Evolutionary conservation across 2,797 vertebrate genomes (phyloP).

Genomic region (Spheniscus humboldti): DNA sequence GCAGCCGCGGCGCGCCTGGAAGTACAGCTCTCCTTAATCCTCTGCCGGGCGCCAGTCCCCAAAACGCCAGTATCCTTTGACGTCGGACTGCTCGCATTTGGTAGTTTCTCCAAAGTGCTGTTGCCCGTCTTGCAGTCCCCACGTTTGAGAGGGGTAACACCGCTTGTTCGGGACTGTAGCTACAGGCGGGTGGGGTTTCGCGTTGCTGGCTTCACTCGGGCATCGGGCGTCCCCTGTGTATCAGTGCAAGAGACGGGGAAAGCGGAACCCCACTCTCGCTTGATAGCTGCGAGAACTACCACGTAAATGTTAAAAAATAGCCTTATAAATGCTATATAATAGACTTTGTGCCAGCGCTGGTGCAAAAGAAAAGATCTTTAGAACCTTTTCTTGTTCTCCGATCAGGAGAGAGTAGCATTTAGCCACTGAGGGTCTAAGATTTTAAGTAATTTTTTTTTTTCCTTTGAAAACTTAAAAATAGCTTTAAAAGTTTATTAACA

Average conservation of each 20-base stretch:
- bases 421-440: neutral
- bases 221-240: rapidly evolving
- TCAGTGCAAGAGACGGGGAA: rapidly evolving
- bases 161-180: rapidly evolving
- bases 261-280: rapidly evolving
- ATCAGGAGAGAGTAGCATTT: rapidly evolving
- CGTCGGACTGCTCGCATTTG: rapidly evolving
- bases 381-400: neutral
- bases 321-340: rapidly evolving
- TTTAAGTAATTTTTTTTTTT: neutral
- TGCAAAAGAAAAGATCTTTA: neutral
- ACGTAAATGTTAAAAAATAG: neutral
- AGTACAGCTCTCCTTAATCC: rapidly evolving
- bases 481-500: neutral
- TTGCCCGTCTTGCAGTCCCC: rapidly evolving
- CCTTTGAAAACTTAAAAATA: neutral
- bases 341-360: rapidly evolving
- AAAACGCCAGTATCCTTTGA: rapidly evolving
- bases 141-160: rapidly evolving
- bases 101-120: rapidly evolving
- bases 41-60: neutral
- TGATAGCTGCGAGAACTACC: neutral
- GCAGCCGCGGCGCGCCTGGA: neutral
- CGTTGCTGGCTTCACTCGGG: rapidly evolving
- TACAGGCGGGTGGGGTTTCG: rapidly evolving